phyloP scores from a whole-genome alignment of 2,113 vertebrate species.

The Rafetus swinhoei region DNA sequence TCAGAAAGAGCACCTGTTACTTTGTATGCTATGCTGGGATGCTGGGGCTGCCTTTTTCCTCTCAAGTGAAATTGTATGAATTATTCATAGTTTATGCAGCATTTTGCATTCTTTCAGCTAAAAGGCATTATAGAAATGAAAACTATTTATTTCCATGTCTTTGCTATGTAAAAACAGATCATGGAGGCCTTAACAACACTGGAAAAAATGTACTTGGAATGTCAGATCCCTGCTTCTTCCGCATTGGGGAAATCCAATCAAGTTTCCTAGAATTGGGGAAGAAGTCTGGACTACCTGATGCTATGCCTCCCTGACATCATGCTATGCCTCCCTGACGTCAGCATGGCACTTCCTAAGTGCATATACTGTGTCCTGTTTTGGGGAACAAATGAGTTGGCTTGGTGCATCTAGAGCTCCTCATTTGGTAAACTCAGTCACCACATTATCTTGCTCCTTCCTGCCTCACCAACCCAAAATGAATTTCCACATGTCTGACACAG shows the following conservation, averaged over 20 bases:
- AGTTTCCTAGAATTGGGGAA: background rate
- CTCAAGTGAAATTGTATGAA: fast-evolving
- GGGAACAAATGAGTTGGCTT: background rate
- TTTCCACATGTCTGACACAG: background rate
- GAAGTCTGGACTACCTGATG: background rate
- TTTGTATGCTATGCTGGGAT: fast-evolving
- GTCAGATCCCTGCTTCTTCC: background rate
- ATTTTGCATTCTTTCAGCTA: background rate
- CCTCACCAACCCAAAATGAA: background rate
- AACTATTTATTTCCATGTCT: no score
- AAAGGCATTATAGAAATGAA: background rate
- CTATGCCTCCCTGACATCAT: fast-evolving
- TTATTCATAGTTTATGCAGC: background rate
- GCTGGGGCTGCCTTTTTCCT: background rate
- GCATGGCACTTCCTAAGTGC: background rate
- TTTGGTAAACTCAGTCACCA: background rate
- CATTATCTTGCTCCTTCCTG: background rate
- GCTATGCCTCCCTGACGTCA: background rate
- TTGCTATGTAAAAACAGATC: background rate
- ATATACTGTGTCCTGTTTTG: background rate
- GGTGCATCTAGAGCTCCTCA: background rate
- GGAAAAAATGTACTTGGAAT: background rate
- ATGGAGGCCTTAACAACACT: background rate
- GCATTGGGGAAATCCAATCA: background rate
- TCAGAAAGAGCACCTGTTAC: background rate